Evolutionary conservation across 2,113 vertebrate species (phyloP), one percentile per base, ranked within the genome.

Genomic region (Balaenoptera acutorostrata): DNA sequence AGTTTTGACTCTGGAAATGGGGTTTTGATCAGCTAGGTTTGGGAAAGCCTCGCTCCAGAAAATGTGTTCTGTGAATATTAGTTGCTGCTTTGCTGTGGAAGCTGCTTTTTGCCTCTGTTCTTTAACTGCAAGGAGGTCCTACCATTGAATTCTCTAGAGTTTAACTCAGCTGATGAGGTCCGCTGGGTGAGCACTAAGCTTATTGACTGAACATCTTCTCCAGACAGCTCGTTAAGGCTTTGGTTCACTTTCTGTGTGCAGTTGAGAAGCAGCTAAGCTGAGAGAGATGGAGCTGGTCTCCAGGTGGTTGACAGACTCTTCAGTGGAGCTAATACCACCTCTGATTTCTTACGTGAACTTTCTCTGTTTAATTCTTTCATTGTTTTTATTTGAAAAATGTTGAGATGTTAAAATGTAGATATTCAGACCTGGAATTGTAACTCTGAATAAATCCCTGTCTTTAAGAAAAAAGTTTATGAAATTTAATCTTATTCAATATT

Each of bases 111-210:
- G 29, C 18, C 6, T 93, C 95, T 64, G 61, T 20, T 39, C 11
- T 83, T 83, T n/a, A 90, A 75, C 63, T 59, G 49, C 21, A 21
- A 80, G 52, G n/a, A 94, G 46, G 71, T 11, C 8, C 52, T 63
- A 5, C 12, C 41, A 95, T 94, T 41, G 71, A 77, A 66, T 95
- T 97, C 93, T 95, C 57, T 63, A 57, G 88, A 20, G 95, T 72
- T 63, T 49, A 81, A 29, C 46, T 72, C 46, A 52, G 39, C 17
- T 66, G 59, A 81, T 69, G 71, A 94, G 46, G 71, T 39, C 31
- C 61, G 8, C 61, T 95, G 12, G 25, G 31, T 41, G 41, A 41
- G 41, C 41, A 41, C 46, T 77, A 52, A 49, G 27, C 59, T 75
- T 94, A 88, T 85, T 59, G 88, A 82, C 36, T n/a, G 64, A 61